Conservation (phyloP, 2,888 invertebrate species). For the Perizoma flavofasciatum region DNA sequence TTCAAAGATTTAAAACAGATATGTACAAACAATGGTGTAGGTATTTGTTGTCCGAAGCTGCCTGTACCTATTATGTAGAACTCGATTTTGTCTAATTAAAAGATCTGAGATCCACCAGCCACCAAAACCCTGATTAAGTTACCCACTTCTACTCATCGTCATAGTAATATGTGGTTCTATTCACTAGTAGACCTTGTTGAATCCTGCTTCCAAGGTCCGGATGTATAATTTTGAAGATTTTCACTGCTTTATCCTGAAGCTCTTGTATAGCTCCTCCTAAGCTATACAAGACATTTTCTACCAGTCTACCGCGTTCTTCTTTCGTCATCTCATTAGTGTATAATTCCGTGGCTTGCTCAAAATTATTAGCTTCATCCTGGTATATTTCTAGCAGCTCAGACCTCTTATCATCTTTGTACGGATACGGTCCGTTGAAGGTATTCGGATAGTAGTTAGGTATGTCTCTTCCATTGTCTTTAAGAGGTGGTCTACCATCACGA, state of each 20-base stretch:
- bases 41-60: too few relatives aligned
- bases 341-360: conserved; percentile 90
- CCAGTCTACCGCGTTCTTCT: conserved; percentile 89
- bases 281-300: conserved; percentile 91
- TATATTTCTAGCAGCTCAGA: conserved; percentile 80
- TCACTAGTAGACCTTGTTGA: conserved; percentile 47
- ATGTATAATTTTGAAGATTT: conserved; percentile 91
- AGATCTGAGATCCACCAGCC: background rate
- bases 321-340: conserved; percentile 89
- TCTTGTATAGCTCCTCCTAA: conserved; percentile 89
- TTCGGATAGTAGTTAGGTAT: conserved; percentile 98
- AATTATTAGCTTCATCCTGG: conserved; percentile 93
- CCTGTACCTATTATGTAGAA: too few relatives aligned
- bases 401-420: conserved; percentile 83
- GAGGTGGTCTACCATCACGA: conserved; percentile 91
- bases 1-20: too few relatives aligned
- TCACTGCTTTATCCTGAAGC: conserved; percentile 84
- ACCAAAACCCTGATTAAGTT: background rate
- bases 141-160: conserved; percentile 27
- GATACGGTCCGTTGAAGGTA: conserved; percentile 93
- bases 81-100: background rate
- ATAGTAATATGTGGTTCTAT: conserved; percentile 50
- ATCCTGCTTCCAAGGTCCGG: conserved; percentile 87
- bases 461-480: conserved; percentile 91
- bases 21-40: too few relatives aligned